Evolutionary conservation across 2,797 vertebrate genomes (phyloP), one percentile per base, ranked within the genome.

Genomic region (Scarus forsteni): DNA sequence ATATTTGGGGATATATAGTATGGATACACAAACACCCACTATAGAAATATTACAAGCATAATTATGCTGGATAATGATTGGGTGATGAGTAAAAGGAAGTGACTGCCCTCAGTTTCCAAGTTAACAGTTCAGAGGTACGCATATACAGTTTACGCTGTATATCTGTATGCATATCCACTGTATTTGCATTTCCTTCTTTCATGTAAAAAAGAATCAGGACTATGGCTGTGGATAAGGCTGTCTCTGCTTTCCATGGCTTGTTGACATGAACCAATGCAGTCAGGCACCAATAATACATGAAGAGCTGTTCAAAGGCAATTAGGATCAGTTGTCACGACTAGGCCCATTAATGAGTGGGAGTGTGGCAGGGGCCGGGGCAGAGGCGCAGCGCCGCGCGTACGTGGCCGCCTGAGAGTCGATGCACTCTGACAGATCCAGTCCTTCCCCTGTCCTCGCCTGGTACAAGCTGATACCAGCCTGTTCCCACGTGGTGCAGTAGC

Each of bases 201-300:
- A 35, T 58, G 61, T 58, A 74, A 73, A 67, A 34, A 49, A 64
- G 66, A 61, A 71, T 16, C 88, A 77, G 87, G 92, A 89, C 77
- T 78, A 89, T 86, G 66, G 69, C 88, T 84, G 51, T 62, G 94
- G 93, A 89, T 86, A 93, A 92, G 92, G 19, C 94, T 85, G 84
- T 87, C 94, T 92, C 86, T 66, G 90, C 92, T 82, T 88, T 93
- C 95, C 90, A 88, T 80, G 90, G 94, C 95, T 95, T 97, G 96
- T 96, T 97, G 96, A 96, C 96, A 95, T 93, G 95, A 95, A 95
- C 92, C 93, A 90, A 95, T 93, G 95, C 94, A 95, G 95, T 96
- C 96, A 97, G 95, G 95, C 96, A 97, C 96, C 96, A 96, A 97
- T 97, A 97, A 97, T 96, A 97, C 96, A 97, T 95, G 95, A 96